Conservation (phyloP, 2,888 invertebrate species). For the Amorpha juglandis region DNA sequence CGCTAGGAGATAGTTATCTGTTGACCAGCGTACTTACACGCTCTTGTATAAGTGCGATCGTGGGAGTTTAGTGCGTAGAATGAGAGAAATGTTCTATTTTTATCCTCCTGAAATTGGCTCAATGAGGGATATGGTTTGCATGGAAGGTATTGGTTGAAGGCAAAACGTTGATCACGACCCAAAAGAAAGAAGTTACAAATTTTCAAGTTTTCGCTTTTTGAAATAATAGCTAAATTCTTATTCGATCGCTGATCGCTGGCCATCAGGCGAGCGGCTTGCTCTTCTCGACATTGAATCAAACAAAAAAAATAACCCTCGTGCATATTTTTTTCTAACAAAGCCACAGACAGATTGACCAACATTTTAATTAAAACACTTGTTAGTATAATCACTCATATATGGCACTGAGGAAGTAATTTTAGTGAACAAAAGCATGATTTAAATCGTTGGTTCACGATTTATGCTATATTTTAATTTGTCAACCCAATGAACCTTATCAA, state of each 20-base stretch:
- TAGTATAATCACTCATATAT: not conserved
- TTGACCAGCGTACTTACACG: constrained; percentile 9
- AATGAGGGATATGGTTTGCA: no score
- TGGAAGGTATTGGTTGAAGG: no score
- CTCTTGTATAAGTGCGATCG: constrained; percentile 10
- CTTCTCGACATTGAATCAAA: no score
- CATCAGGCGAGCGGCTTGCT: no score
- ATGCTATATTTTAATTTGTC: constrained; percentile 6
- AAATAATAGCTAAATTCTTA: no score
- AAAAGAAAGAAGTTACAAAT: no score
- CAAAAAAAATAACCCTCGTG: no score
- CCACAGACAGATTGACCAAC: no score
- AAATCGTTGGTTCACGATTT: not conserved
- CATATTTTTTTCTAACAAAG: not conserved
- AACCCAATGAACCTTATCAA: constrained; percentile 2
- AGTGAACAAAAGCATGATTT: constrained; percentile 3
- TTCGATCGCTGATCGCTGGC: no score
- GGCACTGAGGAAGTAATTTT: not conserved
- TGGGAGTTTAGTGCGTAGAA: constrained; percentile 1
- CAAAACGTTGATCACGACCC: no score
- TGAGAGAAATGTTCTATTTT: not conserved
- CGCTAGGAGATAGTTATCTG: constrained; percentile 6
- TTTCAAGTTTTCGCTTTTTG: no score
- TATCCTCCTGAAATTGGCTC: no score
- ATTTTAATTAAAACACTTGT: not conserved